Evolutionary conservation across 2,797 vertebrate genomes (phyloP).

Genomic region (Microhierax caerulescens): DNA sequence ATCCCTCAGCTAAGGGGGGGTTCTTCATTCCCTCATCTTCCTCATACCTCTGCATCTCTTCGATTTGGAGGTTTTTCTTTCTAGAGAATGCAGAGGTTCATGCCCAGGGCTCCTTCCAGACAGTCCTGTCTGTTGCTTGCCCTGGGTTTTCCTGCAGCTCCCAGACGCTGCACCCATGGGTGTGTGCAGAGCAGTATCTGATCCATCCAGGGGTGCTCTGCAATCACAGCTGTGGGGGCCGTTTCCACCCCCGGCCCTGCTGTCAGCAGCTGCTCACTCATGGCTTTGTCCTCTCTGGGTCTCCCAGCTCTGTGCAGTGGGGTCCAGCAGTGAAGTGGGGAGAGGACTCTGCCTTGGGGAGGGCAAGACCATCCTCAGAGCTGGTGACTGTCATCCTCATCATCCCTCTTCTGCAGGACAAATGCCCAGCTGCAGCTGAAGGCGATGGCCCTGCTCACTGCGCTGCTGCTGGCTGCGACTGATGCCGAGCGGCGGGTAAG

Average conservation of each 20-base stretch:
- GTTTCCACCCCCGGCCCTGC: not conserved
- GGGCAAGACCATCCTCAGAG: not conserved
- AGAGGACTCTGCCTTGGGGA: not conserved
- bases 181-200: not conserved
- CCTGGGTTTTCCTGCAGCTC: not conserved
- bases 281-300: not conserved
- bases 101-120: not conserved
- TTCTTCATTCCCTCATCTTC: not conserved
- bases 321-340: not conserved
- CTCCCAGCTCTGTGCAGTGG: not conserved
- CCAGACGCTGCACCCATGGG: not conserved
- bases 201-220: not conserved
- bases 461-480: slow-evolving; percentile 86
- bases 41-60: not conserved
- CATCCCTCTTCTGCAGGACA: slow-evolving; percentile 72
- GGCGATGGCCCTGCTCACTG: slow-evolving; percentile 94
- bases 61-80: not conserved
- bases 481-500: slow-evolving; percentile 83
- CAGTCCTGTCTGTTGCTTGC: not conserved
- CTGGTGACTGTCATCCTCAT: not conserved
- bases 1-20: not conserved
- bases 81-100: not conserved
- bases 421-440: slow-evolving; percentile 95
- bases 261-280: not conserved
- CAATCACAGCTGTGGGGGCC: not conserved